Evolutionary conservation across 2,113 vertebrate species (phyloP), one percentile per base, ranked within the genome.

Genomic region (Lepidothrix coronata): DNA sequence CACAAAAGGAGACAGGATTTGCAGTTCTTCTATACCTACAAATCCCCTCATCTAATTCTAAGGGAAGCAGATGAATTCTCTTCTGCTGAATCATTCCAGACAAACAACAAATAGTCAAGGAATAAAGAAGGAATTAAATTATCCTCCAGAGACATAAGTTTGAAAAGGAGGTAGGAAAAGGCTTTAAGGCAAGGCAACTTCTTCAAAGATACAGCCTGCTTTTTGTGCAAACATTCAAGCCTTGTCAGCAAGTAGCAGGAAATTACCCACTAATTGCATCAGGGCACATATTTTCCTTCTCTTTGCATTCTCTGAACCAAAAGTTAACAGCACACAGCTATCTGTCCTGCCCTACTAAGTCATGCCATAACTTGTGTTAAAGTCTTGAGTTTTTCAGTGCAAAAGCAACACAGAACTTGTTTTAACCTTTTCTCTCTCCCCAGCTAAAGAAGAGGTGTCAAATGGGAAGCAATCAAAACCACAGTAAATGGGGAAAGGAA

Each of bases 271-370:
- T 73, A 92, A 74, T 25, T 88, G 5, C 55, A 94, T 66, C 27
- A 43, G 22, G 11, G n/a, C 11, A 2, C 7, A 2, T 1, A 0
- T 12, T 54, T 52, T 62, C 35, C 8, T 54, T 44, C 78, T 85
- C 23, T 65, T 55, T 30, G 41, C n/a, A 39, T 18, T 43, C 13
- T n/a, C 4, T 2, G n/a, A 31, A 61, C 12, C 30, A 72, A 11
- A 37, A 88, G 5, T 11, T 71, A 16, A 62, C 23, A 55, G 71
- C 41, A 57, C 4, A 51, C 2, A 1, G 9, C 39, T 71, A 25
- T 5, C 66, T 7, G 4, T 41, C 58, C 54, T 62, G 18, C 24
- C 27, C 71, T 75, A 28, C 41, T n/a, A 9, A 57, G 11, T 71
- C 43, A 76, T 0, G 2, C 14, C 6, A 6, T 9, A 22, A 62